Conservation (phyloP, 2,797 vertebrate genomes). For the Platyrinchus mystaceus region DNA sequence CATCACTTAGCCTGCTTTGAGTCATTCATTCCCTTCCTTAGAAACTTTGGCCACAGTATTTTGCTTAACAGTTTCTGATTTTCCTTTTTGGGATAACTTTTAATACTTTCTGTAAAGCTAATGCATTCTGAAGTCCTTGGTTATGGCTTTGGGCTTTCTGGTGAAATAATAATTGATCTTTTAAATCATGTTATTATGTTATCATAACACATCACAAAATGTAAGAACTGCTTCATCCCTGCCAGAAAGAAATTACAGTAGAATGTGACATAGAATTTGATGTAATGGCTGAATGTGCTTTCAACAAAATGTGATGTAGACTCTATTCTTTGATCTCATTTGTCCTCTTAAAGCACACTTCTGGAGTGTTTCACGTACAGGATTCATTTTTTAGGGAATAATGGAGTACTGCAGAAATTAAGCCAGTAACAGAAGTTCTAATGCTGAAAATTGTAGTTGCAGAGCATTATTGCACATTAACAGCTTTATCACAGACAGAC, state of each 20-base stretch:
- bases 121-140: neutral
- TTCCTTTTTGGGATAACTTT: neutral
- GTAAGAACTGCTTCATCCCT: constrained; percentile 57
- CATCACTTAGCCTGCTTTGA: neutral
- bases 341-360: constrained; percentile 71
- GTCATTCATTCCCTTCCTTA: neutral
- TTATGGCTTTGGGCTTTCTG: neutral
- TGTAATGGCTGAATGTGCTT: constrained; percentile 65
- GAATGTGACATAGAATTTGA: constrained; percentile 60
- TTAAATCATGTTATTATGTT: neutral
- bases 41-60: neutral
- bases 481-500: constrained; percentile 26
- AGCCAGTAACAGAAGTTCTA: constrained; percentile 52
- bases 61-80: neutral
- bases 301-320: constrained; percentile 59
- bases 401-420: constrained; percentile 49
- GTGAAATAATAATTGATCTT: constrained; percentile 13
- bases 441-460: constrained; percentile 50
- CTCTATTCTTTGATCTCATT: constrained; percentile 67
- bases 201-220: neutral
- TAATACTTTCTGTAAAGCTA: neutral
- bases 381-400: constrained; percentile 52
- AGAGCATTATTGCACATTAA: constrained; percentile 61
- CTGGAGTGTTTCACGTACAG: constrained; percentile 47
- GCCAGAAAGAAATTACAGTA: constrained; percentile 51